A percentile compares a stretch with the other conserved stretches of the same genome.
phyloP scores from a whole-genome alignment of 2,797 vertebrate species.

The Thamnophis elegans region DNA sequence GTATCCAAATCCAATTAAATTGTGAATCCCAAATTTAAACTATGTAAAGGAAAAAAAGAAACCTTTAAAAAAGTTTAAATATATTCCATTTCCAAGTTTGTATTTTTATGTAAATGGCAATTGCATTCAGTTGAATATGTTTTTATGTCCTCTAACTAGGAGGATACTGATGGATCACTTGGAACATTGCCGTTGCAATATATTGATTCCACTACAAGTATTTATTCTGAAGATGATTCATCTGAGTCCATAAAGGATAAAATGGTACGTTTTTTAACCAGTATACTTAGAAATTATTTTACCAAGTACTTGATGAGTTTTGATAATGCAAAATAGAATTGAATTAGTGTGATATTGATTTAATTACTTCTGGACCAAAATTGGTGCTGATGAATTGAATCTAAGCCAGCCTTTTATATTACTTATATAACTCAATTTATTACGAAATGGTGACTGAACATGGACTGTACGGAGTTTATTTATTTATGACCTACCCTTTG shows the following conservation, averaged over 20 bases:
- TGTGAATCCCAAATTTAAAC: neutral
- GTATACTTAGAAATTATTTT: neutral
- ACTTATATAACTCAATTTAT: neutral
- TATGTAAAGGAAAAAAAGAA: neutral
- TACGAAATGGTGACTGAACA: neutral
- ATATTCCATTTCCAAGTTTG: neutral
- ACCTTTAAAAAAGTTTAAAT: neutral
- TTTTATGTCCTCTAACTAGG: slow-evolving; percentile 65
- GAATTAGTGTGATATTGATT: neutral
- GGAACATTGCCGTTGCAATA: slow-evolving; percentile 67
- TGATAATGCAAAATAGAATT: neutral
- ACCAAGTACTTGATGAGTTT: neutral
- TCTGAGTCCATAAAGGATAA: slow-evolving; percentile 66
- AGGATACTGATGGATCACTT: slow-evolving; percentile 72
- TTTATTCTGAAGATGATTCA: slow-evolving; percentile 64
- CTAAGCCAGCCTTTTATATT: neutral
- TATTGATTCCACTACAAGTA: slow-evolving; percentile 69
- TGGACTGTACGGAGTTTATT: neutral
- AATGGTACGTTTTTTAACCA: slow-evolving; percentile 71
- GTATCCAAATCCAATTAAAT: neutral
- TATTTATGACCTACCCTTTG: neutral
- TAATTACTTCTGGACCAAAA: neutral
- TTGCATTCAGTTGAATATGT: neutral
- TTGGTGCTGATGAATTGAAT: neutral
- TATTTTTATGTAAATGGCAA: neutral